Percentiles rank a stretch among this genome's conserved stretches.
These are phyloP conservation scores for Hirundo rustica DNA, from an alignment of 2,797 vertebrate species.

Conservation along the genomic window DNA sequence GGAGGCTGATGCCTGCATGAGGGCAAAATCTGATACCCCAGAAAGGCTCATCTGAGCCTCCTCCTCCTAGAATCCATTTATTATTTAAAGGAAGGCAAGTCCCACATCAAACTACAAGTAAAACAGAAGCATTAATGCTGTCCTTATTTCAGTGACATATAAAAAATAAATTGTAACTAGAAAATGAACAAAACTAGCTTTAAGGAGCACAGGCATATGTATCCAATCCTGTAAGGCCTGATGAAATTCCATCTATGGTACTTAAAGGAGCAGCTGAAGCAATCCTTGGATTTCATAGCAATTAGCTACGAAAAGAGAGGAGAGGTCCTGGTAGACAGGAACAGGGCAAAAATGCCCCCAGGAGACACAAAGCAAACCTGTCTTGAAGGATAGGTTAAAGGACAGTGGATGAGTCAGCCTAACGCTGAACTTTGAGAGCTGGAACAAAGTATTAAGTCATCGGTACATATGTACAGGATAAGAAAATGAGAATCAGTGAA, in stretches of 20 bases:
- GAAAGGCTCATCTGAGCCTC: background rate
- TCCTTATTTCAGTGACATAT: background rate
- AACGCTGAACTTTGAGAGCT: background rate
- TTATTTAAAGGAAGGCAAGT: background rate
- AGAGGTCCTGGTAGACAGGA: background rate
- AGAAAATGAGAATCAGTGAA: background rate
- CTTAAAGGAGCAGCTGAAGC: background rate
- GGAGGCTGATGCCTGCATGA: background rate
- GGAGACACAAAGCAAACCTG: background rate
- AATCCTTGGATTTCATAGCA: background rate
- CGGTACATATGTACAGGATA: background rate
- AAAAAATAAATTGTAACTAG: background rate
- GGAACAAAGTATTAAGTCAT: background rate
- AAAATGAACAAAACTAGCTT: background rate
- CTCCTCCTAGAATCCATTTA: background rate
- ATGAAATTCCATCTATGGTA: background rate
- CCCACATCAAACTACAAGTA: accelerated
- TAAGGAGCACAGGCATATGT: background rate
- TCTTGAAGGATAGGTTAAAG: background rate
- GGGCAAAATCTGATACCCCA: background rate
- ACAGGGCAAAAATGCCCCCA: background rate
- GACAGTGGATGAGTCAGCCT: background rate
- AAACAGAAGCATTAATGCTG: background rate
- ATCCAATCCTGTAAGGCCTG: background rate
- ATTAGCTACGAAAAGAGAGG: background rate